Evolutionary conservation across 2,113 vertebrate species (phyloP), one percentile per base, ranked within the genome.

Genomic region (Pantherophis guttatus): DNA sequence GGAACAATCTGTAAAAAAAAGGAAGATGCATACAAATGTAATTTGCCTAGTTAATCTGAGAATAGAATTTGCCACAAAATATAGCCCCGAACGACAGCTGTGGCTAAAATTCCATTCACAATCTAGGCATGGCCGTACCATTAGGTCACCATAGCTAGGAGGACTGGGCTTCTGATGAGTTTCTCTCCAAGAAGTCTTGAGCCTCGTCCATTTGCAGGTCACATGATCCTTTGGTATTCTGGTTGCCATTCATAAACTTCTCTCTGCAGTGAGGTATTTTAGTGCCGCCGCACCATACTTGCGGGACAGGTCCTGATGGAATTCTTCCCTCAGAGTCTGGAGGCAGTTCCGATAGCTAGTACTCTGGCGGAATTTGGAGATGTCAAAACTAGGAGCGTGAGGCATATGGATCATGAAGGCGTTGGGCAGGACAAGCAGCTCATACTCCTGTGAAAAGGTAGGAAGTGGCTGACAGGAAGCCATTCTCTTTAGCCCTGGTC

Each of bases 401-500:
- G 99, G 99, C 98, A 99, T 98, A 98, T 99, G 99, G 98, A 99
- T 98, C 98, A 98, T 98, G 97, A 99, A 99, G 93, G 99, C 99
- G 3, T 99, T 99, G 0, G 99, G 99, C 90, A 99, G 97, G 53
- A 99, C 99, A 97, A 98, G 97, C 94, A 99, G 95, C 95, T 99
- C 98, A 0, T 98, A 99, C 94, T 99, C 99, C 99, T 99, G 96
- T 7, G 12, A 88, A 75, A 1, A 94, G 94, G 87, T 39, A 89
- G 17, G 50, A 91, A 44, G 11, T 0, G 0, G 0, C 5, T 8
- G 12, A 12, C 5, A 33, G 0, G 65, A 62, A 39, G 54, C 86
- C 10, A 17, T 15, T 17, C 39, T 19, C 59, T 58, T 0, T 48
- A 1, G 4, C 85, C 57, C 6, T 0, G 54, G 62, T 1, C 53